Base-by-base conservation (phyloP, 2,888 invertebrate genomes). In the Thalpophila matura region DNA sequence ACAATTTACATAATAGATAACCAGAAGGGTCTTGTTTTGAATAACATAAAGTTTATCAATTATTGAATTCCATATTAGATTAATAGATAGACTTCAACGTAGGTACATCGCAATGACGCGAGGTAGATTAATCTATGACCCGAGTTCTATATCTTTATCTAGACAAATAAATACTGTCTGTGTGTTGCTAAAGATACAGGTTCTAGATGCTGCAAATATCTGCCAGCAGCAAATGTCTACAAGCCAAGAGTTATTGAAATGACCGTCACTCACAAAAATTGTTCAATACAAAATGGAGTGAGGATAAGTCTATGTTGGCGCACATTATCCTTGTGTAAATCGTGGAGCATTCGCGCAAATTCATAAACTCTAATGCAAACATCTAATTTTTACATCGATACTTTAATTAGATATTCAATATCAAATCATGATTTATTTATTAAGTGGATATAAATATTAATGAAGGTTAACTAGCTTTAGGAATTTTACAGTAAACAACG, bases 391-490 rank as follows among this genome's bases (percentile, higher is more conserved):
- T 31, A 35, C 43, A 35, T 53, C 12, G 14, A 26, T 54, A 45
- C n/a, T 46, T 58, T 51, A 24, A 50, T 51, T 58, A 68, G 35
- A 50, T 26, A 37, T 26, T 49, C 31, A 45, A 69, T 66, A 50
- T 47, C 29, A 61, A 6, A 74, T 22, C 22, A 31, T 49, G 35
- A 55, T 65, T 64, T 38, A 46, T 54, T 49, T 53, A 50, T 40
- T 61, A 62, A 40, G 29, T 50, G 47, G 37, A 53, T 40, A 69
- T 73, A 58, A 64, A 70, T 68, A 58, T 64, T 43, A 59, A 68
- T 62, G 67, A 73, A 76, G 79, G 84, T 81, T 74, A 81, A 76
- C 76, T 61, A 55, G 61, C 40, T 35, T 47, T 29, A 56, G 59
- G 64, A 69, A 74, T 77, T 43, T 59, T 40, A 70, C 59, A 59